phyloP scores from a whole-genome alignment of 2,113 vertebrate species.

The Tapirus terrestris region DNA sequence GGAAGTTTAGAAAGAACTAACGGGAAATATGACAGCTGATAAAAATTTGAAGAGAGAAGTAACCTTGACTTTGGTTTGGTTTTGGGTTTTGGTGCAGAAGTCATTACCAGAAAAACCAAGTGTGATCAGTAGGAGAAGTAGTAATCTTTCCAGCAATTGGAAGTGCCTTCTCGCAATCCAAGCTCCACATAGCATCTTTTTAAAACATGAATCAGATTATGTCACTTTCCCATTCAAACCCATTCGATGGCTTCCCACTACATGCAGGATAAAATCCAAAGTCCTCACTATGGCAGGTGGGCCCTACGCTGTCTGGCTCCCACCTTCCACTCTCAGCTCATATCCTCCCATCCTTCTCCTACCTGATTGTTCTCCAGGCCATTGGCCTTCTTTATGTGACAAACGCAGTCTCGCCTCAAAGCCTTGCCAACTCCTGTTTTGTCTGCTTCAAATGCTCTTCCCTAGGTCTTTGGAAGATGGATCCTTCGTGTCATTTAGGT shows the following conservation, averaged over 20 bases:
- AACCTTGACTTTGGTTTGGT: not conserved
- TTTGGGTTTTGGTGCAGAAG: not conserved
- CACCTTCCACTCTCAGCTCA: not conserved
- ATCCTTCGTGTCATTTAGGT: not conserved
- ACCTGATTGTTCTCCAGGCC: not conserved
- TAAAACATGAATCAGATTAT: not conserved
- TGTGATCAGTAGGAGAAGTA: not conserved
- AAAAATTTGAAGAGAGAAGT: not conserved
- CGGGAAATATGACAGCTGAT: not conserved
- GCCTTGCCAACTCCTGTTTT: not conserved
- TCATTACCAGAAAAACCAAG: not conserved
- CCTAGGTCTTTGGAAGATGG: not conserved
- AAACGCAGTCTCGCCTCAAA: not conserved
- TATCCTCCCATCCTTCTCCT: not conserved
- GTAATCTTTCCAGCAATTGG: not conserved
- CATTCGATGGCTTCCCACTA: not conserved
- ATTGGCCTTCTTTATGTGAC: not conserved
- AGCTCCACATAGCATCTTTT: not conserved
- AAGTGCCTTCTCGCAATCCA: not conserved
- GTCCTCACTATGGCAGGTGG: not conserved
- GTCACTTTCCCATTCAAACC: not conserved
- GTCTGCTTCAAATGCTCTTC: not conserved
- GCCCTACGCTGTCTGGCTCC: not conserved
- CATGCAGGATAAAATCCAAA: not conserved
- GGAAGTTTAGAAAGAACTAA: not conserved